Percentiles rank a stretch among this genome's conserved stretches.
phyloP scores from a whole-genome alignment of 2,888 invertebrate species.

The Anodontia alba region DNA sequence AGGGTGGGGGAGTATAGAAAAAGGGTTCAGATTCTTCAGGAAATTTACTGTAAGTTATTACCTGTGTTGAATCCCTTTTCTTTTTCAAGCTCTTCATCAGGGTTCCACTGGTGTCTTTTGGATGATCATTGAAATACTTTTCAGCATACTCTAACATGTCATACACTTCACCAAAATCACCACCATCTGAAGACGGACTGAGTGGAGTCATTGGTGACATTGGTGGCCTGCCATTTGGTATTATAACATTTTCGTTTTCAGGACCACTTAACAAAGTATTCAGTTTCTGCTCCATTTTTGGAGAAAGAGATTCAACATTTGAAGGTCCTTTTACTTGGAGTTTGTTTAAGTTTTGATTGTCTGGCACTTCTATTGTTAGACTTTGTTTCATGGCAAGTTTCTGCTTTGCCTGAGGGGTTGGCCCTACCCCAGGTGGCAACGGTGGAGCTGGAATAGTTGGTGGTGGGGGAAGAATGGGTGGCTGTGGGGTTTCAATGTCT shows the following conservation, averaged over 20 bases:
- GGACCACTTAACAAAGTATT: conserved; percentile 57
- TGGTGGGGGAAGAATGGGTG: conserved; percentile 62
- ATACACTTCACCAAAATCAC: conserved; percentile 85
- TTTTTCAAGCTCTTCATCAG: conserved; percentile 80
- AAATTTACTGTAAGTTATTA: conserved; percentile 36
- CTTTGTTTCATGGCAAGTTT: conserved; percentile 51
- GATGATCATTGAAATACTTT: conserved; percentile 94
- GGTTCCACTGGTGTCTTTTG: conserved; percentile 80
- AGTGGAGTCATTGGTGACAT: conserved; percentile 50
- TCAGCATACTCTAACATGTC: conserved; percentile 98
- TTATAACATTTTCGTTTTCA: conserved; percentile 26
- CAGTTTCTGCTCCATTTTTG: conserved; percentile 68
- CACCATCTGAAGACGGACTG: conserved; percentile 55
- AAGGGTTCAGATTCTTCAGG: no score
- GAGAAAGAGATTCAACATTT: conserved; percentile 69
- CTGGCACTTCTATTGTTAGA: conserved; percentile 50
- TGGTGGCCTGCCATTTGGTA: conserved; percentile 46
- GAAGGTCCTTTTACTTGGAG: conserved; percentile 51
- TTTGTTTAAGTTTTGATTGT: conserved; percentile 47
- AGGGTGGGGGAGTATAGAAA: no score
- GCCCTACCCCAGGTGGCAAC: conserved; percentile 57
- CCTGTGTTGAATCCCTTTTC: conserved; percentile 73
- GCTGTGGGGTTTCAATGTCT: conserved; percentile 45
- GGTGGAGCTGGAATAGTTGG: conserved; percentile 67
- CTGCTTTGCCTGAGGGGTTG: conserved; percentile 44